Conservation (phyloP, 23 tunicate genomes). For the Phallusia fumigata region DNA sequence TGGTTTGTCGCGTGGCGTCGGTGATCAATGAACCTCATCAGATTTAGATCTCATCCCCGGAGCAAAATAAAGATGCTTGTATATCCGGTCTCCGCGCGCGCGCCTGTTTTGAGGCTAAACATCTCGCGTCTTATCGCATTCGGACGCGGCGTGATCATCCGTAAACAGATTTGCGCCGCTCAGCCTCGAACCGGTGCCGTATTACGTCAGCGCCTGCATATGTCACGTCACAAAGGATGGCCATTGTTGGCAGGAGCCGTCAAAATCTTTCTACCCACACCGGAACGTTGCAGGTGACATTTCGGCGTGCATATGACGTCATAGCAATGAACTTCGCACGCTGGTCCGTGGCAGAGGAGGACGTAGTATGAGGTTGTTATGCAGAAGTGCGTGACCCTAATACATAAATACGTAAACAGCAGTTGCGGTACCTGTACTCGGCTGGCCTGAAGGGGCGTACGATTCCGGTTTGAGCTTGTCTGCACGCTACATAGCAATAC, state of each 20-base stretch:
- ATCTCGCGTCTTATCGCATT: background rate
- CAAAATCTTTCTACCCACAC: background rate
- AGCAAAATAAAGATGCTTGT: background rate
- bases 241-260: constrained; percentile 2
- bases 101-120: background rate
- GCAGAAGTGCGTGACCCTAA: no score
- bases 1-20: background rate
- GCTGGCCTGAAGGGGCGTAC: no score
- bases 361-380: no score
- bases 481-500: no score
- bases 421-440: no score
- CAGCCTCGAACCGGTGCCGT: background rate
- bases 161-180: constrained; percentile 8
- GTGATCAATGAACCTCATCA: background rate
- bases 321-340: no score
- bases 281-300: background rate
- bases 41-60: background rate
- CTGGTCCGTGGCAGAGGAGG: no score
- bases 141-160: constrained; percentile 3
- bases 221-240: background rate
- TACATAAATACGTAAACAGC: no score
- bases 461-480: no score
- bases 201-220: constrained; percentile 12
- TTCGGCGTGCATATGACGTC: no score
- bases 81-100: constrained; percentile 2